A percentile compares a stretch with the other conserved stretches of the same genome.
These are phyloP conservation scores for Entomyzon cyanotis DNA, from an alignment of 2,113 vertebrate species.

Conservation along the genomic window DNA sequence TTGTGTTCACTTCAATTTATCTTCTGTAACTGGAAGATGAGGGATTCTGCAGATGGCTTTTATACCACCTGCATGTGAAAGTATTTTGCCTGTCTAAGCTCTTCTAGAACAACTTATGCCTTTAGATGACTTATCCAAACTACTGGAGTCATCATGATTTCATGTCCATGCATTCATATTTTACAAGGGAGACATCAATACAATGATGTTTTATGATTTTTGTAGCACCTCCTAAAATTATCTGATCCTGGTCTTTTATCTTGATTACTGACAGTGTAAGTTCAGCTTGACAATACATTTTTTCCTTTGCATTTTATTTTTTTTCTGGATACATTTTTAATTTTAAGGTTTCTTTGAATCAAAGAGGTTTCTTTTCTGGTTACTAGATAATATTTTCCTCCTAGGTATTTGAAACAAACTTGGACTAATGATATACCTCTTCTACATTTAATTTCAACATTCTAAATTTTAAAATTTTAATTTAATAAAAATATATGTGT, in stretches of 20 bases:
- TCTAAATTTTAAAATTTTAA: not conserved
- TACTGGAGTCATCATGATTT: not conserved
- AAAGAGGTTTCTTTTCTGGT: not conserved
- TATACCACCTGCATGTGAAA: not conserved
- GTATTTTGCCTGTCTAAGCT: not conserved
- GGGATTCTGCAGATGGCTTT: not conserved
- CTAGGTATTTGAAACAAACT: not conserved
- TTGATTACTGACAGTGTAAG: not conserved
- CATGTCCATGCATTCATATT: not conserved
- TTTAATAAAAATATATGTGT: not conserved
- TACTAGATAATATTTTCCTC: not conserved
- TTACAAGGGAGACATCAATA: not conserved
- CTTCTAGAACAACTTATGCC: not conserved
- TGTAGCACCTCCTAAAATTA: not conserved
- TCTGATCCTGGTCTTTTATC: not conserved
- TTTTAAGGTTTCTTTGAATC: not conserved
- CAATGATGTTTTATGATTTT: not conserved
- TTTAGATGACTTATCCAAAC: not conserved
- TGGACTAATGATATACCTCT: not conserved
- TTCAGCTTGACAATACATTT: not conserved
- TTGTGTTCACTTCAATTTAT: not conserved
- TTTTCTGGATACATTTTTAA: not conserved
- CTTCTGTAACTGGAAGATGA: not conserved
- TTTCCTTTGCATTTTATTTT: not conserved
- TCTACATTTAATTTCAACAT: not conserved